Conservation (phyloP, 92 coral and sea anemone species). For the Siderastrea siderea region DNA sequence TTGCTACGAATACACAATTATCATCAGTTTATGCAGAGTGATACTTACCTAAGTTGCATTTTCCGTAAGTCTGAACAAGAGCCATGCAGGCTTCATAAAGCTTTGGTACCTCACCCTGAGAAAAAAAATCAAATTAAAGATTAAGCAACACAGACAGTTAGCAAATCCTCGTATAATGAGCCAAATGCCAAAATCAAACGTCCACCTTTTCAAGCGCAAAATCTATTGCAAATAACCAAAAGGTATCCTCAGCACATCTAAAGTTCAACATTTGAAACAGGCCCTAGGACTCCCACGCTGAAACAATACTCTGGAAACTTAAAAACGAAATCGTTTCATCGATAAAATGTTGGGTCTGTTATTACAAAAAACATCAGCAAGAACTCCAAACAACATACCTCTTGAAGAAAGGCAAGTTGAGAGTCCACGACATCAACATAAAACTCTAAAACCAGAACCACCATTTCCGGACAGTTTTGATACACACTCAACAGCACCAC, state of each 20-base stretch:
- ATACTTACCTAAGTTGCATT: conserved; percentile 85
- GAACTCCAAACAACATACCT: conserved; percentile 57
- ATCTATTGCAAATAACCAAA: too few species aligned
- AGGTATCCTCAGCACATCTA: too few species aligned
- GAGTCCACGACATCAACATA: conserved; percentile 86
- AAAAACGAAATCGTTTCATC: too few species aligned
- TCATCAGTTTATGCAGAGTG: too few species aligned
- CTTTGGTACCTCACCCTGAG: conserved; percentile 73
- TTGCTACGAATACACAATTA: too few species aligned
- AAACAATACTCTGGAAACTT: too few species aligned
- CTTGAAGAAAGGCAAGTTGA: conserved; percentile 70
- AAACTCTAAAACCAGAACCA: conserved; percentile 88
- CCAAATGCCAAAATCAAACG: too few species aligned
- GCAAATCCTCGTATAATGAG: background rate
- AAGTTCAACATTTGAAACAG: background rate
- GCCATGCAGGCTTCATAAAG: conserved; percentile 87
- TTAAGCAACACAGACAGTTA: background rate
- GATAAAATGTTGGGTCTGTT: too few species aligned
- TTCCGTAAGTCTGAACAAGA: conserved; percentile 89
- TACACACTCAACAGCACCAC: conserved; percentile 83
- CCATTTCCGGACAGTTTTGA: conserved; percentile 91
- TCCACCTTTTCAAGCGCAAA: too few species aligned
- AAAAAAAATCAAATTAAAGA: background rate
- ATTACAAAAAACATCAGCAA: background rate
- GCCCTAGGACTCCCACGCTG: background rate